Evolutionary conservation across 2,888 invertebrate genomes (phyloP), one percentile per base, ranked within the genome.

Genomic region (Eupithecia vulgata): DNA sequence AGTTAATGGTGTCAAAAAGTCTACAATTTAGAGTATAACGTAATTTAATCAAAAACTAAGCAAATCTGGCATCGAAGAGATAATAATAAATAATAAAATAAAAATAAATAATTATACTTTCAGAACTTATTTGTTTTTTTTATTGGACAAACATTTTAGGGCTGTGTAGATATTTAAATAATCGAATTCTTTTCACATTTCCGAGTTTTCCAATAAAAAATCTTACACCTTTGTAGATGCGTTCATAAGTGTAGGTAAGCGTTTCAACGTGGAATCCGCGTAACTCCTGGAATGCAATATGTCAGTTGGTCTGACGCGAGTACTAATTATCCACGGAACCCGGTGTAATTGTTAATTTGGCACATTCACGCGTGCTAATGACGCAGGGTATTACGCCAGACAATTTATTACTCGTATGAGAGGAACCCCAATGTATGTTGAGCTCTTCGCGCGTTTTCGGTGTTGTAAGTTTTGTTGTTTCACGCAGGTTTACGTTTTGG

Each of bases 301-400:
- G 79, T 79, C 75, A 73, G 79, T 70, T 67, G 68, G 74, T 73
- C 68, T 68, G 83, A 86, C 88, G 87, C 90, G 90, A 90, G 75
- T 88, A 87, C 92, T 91, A 92, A 93, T 92, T 92, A 93, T 88
- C 91, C 88, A 88, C 89, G 86, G 88, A 85, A 88, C 88, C 77
- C 78, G 72, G 74, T 73, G 87, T 93, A 93, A 93, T 93, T 93
- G 93, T 92, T 92, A 92, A 93, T 92, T 93, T 92, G 91, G 90
- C 90, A 90, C 90, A 91, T 91, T 91, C 91, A 87, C 83, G 84
- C 85, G 82, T 85, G 85, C 89, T 92, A 92, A 93, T 93, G 93
- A 92, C 86, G 90, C 91, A 91, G 87, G 85, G 77, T 72, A 52
- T 67, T 75, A 67, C 69, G 68, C 71, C 76, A 74, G 71, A 77